phyloP scores from a whole-genome alignment of 2,888 invertebrate genomes.

The Parascotia fuliginaria region DNA sequence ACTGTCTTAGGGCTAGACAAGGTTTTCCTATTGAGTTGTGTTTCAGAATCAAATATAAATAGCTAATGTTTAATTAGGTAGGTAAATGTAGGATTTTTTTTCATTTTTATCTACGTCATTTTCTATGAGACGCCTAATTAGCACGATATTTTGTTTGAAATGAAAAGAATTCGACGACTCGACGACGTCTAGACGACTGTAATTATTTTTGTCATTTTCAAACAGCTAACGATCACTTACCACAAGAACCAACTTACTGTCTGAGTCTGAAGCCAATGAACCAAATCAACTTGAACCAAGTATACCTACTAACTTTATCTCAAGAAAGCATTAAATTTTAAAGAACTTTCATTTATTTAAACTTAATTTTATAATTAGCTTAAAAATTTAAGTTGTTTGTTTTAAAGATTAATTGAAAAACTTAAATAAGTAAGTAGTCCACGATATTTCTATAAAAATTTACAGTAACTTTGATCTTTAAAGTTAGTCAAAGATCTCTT shows the following conservation, averaged over 20 bases:
- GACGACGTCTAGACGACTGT: slow-evolving; percentile 26
- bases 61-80: too few relatives aligned
- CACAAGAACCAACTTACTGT: slow-evolving; percentile 16
- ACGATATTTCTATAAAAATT: slow-evolving; percentile 13
- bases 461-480: slow-evolving; percentile 31
- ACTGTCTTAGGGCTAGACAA: too few relatives aligned
- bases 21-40: too few relatives aligned
- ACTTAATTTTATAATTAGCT: too few relatives aligned
- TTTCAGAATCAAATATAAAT: too few relatives aligned
- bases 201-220: slow-evolving; percentile 20
- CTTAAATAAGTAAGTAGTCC: slow-evolving; percentile 7
- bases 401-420: slow-evolving; percentile 14
- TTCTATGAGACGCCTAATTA: slow-evolving; percentile 2
- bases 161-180: slow-evolving; percentile 9
- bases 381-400: slow-evolving; percentile 9
- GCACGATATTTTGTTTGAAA: slow-evolving; percentile 17
- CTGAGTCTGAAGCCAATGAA: slow-evolving; percentile 22
- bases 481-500: slow-evolving; percentile 26
- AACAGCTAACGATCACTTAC: slow-evolving; percentile 14
- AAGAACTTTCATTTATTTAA: slow-evolving; percentile 16
- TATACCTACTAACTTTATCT: slow-evolving; percentile 8
- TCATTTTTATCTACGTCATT: too few relatives aligned
- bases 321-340: slow-evolving; percentile 12
- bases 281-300: slow-evolving; percentile 17
- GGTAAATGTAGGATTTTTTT: too few relatives aligned